phyloP scores from a whole-genome alignment of 2,888 invertebrate genomes.

The Meghimatium bilineatum region DNA sequence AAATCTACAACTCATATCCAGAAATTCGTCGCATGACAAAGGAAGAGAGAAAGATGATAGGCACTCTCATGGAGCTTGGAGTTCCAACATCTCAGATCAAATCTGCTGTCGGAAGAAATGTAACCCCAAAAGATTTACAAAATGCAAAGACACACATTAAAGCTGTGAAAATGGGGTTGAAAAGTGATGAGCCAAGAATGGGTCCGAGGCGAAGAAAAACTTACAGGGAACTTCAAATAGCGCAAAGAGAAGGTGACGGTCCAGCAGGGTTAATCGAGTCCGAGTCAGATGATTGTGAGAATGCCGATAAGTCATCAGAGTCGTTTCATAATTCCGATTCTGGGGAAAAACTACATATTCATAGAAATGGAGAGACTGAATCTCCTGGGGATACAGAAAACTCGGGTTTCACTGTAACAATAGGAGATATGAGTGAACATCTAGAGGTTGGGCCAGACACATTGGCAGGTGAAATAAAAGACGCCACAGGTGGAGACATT shows the following conservation, averaged over 20 bases:
- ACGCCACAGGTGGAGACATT: neutral
- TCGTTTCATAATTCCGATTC: conserved; percentile 10
- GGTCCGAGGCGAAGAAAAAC: conserved; percentile 31
- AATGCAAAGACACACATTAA: conserved; percentile 47
- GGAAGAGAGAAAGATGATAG: conserved; percentile 45
- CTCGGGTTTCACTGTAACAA: conserved; percentile 6
- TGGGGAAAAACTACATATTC: neutral
- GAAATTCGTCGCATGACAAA: conserved; percentile 47
- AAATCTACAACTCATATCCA: conserved; percentile 47
- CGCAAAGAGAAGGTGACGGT: neutral
- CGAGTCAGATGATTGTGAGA: conserved; percentile 20
- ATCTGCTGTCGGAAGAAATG: conserved; percentile 41
- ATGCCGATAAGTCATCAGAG: neutral
- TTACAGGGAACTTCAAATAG: conserved; percentile 25
- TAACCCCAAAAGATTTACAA: conserved; percentile 47
- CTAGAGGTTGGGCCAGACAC: conserved; percentile 11
- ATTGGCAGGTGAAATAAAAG: conserved; percentile 7
- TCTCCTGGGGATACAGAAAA: conserved; percentile 11
- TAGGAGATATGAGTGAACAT: conserved; percentile 23
- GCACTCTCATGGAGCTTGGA: conserved; percentile 44
- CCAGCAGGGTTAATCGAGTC: conserved; percentile 12
- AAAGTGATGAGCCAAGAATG: conserved; percentile 31
- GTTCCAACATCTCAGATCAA: conserved; percentile 45
- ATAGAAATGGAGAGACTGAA: neutral
- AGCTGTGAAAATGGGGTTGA: conserved; percentile 41